Percentiles rank a stretch among this genome's conserved stretches.
Conservation (phyloP, 2,888 invertebrate species). For the Hipparchia sbordonii region DNA sequence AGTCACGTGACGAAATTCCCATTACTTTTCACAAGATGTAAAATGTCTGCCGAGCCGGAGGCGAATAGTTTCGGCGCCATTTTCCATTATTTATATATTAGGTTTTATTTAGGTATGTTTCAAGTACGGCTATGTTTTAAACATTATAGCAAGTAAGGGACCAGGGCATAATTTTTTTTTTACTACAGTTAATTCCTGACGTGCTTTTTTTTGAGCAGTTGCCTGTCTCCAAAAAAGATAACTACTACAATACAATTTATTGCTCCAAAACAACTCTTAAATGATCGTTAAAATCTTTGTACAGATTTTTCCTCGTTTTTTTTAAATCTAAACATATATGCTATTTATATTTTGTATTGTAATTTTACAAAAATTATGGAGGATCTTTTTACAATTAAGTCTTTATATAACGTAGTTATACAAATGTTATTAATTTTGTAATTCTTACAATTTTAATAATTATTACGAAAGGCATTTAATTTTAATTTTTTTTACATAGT, state of each 20-base stretch:
- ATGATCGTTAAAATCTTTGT: constrained; percentile 11
- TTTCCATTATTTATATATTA: no score
- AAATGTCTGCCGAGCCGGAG: no score
- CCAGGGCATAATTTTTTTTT: constrained; percentile 28
- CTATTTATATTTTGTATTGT: neutral
- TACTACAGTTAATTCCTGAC: constrained; percentile 77
- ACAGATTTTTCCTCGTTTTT: constrained; percentile 5
- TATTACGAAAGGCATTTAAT: constrained; percentile 11
- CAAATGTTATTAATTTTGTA: neutral
- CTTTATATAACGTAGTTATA: neutral
- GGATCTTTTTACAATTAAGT: neutral
- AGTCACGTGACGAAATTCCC: no score
- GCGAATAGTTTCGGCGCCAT: no score
- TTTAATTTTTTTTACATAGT: constrained; percentile 13
- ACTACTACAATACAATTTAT: constrained; percentile 54
- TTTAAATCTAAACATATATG: neutral
- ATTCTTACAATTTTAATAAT: constrained; percentile 11
- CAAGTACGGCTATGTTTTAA: neutral
- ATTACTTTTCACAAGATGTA: no score
- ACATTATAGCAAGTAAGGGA: neutral
- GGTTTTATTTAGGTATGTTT: neutral
- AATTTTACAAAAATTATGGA: constrained; percentile 7
- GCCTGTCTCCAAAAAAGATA: constrained; percentile 59
- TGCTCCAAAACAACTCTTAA: constrained; percentile 56
- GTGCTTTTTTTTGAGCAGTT: constrained; percentile 74